Evolutionary conservation across 2,797 vertebrate genomes (phyloP).

Genomic region (Pseudochirops cupreus): DNA sequence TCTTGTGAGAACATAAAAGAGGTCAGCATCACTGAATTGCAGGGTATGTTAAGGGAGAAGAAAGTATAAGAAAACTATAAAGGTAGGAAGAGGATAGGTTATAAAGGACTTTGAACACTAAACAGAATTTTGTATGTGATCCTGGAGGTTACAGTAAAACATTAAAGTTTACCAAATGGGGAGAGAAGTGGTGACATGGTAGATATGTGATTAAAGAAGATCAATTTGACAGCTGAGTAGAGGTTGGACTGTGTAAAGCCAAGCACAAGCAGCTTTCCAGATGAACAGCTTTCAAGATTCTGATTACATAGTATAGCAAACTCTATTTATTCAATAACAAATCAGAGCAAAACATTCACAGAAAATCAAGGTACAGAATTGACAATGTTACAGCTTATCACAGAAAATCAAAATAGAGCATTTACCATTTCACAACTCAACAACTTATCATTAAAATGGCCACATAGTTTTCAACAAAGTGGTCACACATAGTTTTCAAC

Average conservation of each 20-base stretch:
- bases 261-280: too few relatives aligned
- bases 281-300: too few relatives aligned
- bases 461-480: too few relatives aligned
- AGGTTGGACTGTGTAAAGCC: not conserved
- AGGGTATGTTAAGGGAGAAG: not conserved
- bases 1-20: not conserved
- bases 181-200: not conserved
- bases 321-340: too few relatives aligned
- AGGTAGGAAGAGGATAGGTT: not conserved
- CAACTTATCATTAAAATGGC: too few relatives aligned
- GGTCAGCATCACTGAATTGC: not conserved
- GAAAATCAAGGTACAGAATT: too few relatives aligned
- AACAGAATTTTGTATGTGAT: not conserved
- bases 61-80: not conserved
- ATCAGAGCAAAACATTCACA: too few relatives aligned
- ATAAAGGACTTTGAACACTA: not conserved
- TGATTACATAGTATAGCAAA: too few relatives aligned
- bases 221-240: not conserved
- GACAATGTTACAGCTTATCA: too few relatives aligned
- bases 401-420: too few relatives aligned
- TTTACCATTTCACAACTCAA: too few relatives aligned
- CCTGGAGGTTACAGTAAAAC: not conserved
- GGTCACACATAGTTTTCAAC: too few relatives aligned
- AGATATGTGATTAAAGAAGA: not conserved
- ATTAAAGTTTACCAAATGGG: not conserved